Evolutionary conservation across 1,140 invertebrate species (phyloP).

Genomic region (Micrasema longulum): DNA sequence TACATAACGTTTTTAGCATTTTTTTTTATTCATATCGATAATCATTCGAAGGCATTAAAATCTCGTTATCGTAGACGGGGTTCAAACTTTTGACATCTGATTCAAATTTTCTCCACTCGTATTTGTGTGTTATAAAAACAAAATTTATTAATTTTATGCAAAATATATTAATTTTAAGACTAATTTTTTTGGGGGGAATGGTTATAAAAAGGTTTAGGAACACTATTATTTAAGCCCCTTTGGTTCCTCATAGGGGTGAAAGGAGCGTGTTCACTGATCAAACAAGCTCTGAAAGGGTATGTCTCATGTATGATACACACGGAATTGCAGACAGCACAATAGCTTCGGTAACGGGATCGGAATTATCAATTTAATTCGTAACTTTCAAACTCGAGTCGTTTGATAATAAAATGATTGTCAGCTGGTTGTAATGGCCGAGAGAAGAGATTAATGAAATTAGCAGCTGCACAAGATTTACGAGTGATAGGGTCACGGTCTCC

Average conservation of each 20-base stretch:
- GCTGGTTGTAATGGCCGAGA: background rate
- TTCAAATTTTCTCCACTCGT: too few species aligned
- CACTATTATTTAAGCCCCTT: background rate
- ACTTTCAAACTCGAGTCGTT: slow-evolving; percentile 8
- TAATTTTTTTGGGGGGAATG: too few species aligned
- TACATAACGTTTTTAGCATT: too few species aligned
- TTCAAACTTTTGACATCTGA: too few species aligned
- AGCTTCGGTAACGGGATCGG: slow-evolving; percentile 8
- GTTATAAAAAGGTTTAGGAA: background rate
- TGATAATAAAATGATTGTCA: slow-evolving; percentile 9
- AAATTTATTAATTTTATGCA: too few species aligned
- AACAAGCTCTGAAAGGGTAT: background rate
- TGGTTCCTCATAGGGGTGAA: slow-evolving; percentile 1
- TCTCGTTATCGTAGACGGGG: too few species aligned
- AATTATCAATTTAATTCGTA: slow-evolving; percentile 34
- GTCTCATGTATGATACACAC: background rate
- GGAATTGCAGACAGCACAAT: slow-evolving; percentile 13
- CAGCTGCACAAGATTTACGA: too few species aligned
- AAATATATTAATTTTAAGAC: too few species aligned
- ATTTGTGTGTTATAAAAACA: too few species aligned
- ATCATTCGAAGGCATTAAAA: too few species aligned
- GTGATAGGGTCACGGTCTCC: background rate
- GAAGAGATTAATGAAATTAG: too few species aligned
- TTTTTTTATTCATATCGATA: too few species aligned
- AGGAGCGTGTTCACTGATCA: slow-evolving; percentile 32